Evolutionary conservation across 2,797 vertebrate genomes (phyloP), one percentile per base, ranked within the genome.

Genomic region (Knipowitschia caucasica): DNA sequence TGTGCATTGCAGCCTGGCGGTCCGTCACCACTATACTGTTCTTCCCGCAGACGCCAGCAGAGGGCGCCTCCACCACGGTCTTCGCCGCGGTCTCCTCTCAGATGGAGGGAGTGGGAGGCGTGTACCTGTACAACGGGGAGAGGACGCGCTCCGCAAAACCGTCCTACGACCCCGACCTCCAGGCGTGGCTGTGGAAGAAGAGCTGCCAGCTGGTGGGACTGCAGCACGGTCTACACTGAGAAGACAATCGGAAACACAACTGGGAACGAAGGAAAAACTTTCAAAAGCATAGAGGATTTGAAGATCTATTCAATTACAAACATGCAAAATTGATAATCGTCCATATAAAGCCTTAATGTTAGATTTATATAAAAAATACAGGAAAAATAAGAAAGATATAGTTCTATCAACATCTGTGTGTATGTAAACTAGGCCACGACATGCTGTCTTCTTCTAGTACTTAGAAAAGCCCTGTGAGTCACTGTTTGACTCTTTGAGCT

Each of bases 91-190:
- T 85, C 0, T 72, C 92, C 0, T 62, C 91, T 0, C 87, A 92
- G 55, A 60, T 96, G 80, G 95, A 98, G 72, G 94, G 92, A 0
- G 64, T 85, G 1, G 93, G 96, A 0, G 80, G 91, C 62, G 89
- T 86, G 31, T 98, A 97, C 85, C 81, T 97, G 23, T 94, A 91
- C 84, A 94, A 97, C 4, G 92, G 94, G 20, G 50, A 78, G 33
- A 92, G 85, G 73, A 89, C 60, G 3, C 65, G 64, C 64, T 96
- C 96, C 0, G 83, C 91, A 0, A 53, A 71, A 0, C 0, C 68
- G 4, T 89, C 93, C 0, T 94, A 96, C 7, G 78, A 95, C 33
- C 51, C 53, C 0, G 71, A 83, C 30, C 81, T 96, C 12, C 94
- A 98, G 65, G 84, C 51, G 2, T 53, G 75, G 61, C 88, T 98